A percentile compares a stretch with the other conserved stretches of the same genome.
Conservation (phyloP, 2,888 invertebrate genomes). For the Pandemis cinnamomeana region DNA sequence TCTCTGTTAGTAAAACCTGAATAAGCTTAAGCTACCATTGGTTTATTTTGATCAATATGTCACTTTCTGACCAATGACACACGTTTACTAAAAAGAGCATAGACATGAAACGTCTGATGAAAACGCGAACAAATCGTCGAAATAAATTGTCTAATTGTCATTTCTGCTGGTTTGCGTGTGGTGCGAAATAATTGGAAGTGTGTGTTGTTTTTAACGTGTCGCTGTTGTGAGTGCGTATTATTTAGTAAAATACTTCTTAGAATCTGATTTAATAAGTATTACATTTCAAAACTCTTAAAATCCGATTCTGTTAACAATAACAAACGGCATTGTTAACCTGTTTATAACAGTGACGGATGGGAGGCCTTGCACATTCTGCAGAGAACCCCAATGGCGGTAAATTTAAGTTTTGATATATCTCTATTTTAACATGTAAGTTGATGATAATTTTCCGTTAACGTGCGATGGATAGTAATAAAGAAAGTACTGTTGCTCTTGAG, state of each 20-base stretch:
- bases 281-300: constrained; percentile 42
- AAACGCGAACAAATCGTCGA: constrained; percentile 66
- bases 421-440: constrained; percentile 61
- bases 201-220: constrained; percentile 50
- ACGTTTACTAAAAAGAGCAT: background rate
- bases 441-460: constrained; percentile 45
- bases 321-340: constrained; percentile 77
- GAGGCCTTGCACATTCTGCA: constrained; percentile 82
- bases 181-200: constrained; percentile 48
- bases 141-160: constrained; percentile 73
- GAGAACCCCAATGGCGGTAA: constrained; percentile 79
- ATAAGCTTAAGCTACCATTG: constrained; percentile 10
- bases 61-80: constrained; percentile 10
- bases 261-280: constrained; percentile 17
- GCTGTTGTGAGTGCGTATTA: constrained; percentile 45
- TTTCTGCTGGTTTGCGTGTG: constrained; percentile 60
- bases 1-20: constrained; percentile 15
- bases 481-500: constrained; percentile 63
- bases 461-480: constrained; percentile 77
- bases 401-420: constrained; percentile 71
- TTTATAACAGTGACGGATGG: constrained; percentile 83
- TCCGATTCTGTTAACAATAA: constrained; percentile 49
- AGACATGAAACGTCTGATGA: constrained; percentile 1
- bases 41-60: background rate
- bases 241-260: constrained; percentile 19